Percentiles rank a stretch among this genome's conserved stretches.
Conservation (phyloP, 2,888 invertebrate species). For the Mythimna pallens region DNA sequence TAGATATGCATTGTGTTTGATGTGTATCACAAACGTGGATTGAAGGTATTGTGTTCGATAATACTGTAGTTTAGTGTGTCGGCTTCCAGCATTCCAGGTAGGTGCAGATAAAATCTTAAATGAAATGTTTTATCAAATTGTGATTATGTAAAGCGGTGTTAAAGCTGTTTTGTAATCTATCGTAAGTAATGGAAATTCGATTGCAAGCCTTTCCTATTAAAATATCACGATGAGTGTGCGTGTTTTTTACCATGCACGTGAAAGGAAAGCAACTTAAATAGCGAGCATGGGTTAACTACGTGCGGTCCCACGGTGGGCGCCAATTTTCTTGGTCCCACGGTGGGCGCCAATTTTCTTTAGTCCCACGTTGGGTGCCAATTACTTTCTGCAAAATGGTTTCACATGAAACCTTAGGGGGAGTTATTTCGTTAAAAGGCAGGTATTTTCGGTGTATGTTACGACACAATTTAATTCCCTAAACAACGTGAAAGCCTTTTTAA, state of each 20-base stretch:
- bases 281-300: slow-evolving; percentile 64
- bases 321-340: slow-evolving; percentile 65
- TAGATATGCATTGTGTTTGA: slow-evolving; percentile 75
- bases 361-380: slow-evolving; percentile 65
- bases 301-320: slow-evolving; percentile 69
- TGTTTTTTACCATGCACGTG: slow-evolving; percentile 65
- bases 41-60: slow-evolving; percentile 66
- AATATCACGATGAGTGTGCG: slow-evolving; percentile 69
- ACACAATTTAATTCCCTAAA: slow-evolving; percentile 48
- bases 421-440: slow-evolving; percentile 44
- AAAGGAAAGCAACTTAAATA: slow-evolving; percentile 71
- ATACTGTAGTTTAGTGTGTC: slow-evolving; percentile 62
- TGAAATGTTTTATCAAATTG: slow-evolving; percentile 54
- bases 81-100: slow-evolving; percentile 68
- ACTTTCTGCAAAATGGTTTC: slow-evolving; percentile 45
- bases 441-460: slow-evolving; percentile 46
- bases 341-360: slow-evolving; percentile 68
- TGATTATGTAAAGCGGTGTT: slow-evolving; percentile 42
- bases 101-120: slow-evolving; percentile 63
- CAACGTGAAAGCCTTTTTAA: slow-evolving; percentile 45
- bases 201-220: slow-evolving; percentile 62
- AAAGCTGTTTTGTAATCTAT: slow-evolving; percentile 52
- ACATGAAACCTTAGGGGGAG: slow-evolving; percentile 27
- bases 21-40: slow-evolving; percentile 74
- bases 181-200: slow-evolving; percentile 62